A percentile compares a stretch with the other conserved stretches of the same genome.
These are phyloP conservation scores for Sminthurinus aureus DNA, from an alignment of 2,888 invertebrate species.

Conservation along the genomic window DNA sequence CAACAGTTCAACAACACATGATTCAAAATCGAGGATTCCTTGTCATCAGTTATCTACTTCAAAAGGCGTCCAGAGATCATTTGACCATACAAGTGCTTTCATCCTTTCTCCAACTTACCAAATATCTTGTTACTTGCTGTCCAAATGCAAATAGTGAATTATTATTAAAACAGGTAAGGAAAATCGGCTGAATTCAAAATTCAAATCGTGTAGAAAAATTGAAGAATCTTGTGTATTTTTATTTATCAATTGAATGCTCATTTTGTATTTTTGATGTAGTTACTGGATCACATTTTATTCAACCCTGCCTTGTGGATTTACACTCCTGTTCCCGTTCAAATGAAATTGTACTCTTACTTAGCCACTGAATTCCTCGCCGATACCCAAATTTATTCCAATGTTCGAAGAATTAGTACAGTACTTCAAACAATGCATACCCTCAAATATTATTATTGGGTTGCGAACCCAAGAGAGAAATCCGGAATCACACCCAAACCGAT, in stretches of 20 bases:
- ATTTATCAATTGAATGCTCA: no score
- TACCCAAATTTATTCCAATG: constrained; percentile 96
- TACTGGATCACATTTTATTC: constrained; percentile 98
- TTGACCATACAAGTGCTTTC: constrained; percentile 92
- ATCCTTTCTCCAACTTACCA: constrained; percentile 88
- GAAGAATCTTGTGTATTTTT: no score
- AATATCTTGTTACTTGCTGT: constrained; percentile 87
- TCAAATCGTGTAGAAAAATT: no score
- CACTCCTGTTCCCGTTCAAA: constrained; percentile 94
- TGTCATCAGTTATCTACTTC: constrained; percentile 96
- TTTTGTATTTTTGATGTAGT: constrained; percentile 66
- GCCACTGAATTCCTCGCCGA: constrained; percentile 99
- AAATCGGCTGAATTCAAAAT: no score
- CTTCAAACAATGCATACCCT: constrained; percentile 98
- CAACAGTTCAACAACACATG: constrained; percentile 99
- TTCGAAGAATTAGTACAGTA: constrained; percentile 94
- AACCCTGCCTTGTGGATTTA: constrained; percentile 99
- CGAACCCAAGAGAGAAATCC: constrained; percentile 92
- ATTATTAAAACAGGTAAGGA: constrained; percentile 84
- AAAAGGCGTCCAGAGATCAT: constrained; percentile 91
- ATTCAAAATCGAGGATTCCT: constrained; percentile 98
- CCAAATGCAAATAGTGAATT: constrained; percentile 91
- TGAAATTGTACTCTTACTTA: constrained; percentile 93
- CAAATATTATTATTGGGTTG: constrained; percentile 99
- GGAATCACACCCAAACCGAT: constrained; percentile 91